These are phyloP conservation scores for Plutella xylostella DNA, from an alignment of 2,888 invertebrate genomes.

Conservation along the genomic window DNA sequence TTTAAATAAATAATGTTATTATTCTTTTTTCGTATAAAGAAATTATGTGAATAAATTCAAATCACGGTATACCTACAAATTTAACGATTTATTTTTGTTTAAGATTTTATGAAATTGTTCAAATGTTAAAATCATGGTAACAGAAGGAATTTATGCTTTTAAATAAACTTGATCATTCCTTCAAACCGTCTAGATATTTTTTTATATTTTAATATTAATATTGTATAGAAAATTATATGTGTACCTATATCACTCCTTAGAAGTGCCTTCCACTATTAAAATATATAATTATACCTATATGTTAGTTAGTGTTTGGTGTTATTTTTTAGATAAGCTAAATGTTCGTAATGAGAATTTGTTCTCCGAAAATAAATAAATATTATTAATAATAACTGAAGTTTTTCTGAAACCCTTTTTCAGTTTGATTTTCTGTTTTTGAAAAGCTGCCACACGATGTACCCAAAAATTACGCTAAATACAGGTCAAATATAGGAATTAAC, in stretches of 20 bases:
- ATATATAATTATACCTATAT: conserved; percentile 13
- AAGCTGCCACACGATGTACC: too few species aligned
- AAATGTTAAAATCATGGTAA: background rate
- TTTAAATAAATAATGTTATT: too few species aligned
- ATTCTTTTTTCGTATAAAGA: too few species aligned
- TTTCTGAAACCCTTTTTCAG: too few species aligned
- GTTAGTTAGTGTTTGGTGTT: conserved; percentile 5
- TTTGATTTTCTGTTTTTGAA: too few species aligned
- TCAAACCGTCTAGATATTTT: background rate
- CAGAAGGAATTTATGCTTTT: background rate
- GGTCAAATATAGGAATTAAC: too few species aligned
- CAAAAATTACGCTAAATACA: too few species aligned
- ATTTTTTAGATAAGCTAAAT: conserved; percentile 25
- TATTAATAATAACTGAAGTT: too few species aligned
- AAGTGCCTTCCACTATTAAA: conserved; percentile 41
- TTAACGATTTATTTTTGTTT: too few species aligned
- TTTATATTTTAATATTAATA: background rate
- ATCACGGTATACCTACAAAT: too few species aligned
- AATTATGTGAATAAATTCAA: too few species aligned
- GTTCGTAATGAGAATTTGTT: conserved; percentile 29
- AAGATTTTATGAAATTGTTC: too few species aligned
- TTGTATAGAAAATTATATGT: conserved; percentile 7
- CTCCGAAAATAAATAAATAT: conserved; percentile 31
- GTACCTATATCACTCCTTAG: conserved; percentile 28
- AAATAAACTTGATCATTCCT: background rate